Evolutionary conservation across 2,113 vertebrate genomes (phyloP).

Genomic region (Bathybates hornii): DNA sequence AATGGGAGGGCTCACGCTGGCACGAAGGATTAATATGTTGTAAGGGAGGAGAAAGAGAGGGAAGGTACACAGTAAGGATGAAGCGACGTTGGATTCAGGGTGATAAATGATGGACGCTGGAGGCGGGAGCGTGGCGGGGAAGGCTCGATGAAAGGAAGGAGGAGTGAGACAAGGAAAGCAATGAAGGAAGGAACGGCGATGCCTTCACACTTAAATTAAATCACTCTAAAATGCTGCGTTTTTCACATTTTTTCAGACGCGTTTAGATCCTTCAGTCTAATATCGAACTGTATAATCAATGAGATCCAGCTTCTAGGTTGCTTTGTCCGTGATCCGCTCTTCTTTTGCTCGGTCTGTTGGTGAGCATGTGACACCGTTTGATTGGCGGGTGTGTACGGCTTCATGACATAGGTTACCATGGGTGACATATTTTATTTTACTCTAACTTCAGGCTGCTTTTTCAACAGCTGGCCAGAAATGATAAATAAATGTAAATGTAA

Average conservation of each 20-base stretch:
- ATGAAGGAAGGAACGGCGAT: slow-evolving; percentile 1
- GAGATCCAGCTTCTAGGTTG: neutral
- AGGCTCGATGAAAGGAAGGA: neutral
- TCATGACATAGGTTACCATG: neutral
- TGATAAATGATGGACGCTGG: slow-evolving; percentile 26
- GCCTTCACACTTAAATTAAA: neutral
- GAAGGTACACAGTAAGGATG: slow-evolving; percentile 23
- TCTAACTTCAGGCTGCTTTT: neutral
- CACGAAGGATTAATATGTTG: slow-evolving; percentile 30
- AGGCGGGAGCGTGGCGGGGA: neutral
- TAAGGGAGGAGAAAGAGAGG: neutral
- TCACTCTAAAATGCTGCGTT: neutral
- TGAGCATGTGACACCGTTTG: neutral
- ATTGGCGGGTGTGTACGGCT: neutral
- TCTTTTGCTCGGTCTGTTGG: neutral
- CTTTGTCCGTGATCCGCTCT: rapidly evolving
- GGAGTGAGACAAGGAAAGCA: neutral
- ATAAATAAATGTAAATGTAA: neutral
- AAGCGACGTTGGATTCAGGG: neutral
- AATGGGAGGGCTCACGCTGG: slow-evolving; percentile 3
- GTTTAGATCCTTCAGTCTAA: neutral
- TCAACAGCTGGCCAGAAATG: neutral
- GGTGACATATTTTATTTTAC: neutral
- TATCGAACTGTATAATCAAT: neutral
- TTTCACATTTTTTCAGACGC: neutral